These are phyloP conservation scores for Thalassophryne amazonica DNA, from an alignment of 2,797 vertebrate species.

Conservation along the genomic window DNA sequence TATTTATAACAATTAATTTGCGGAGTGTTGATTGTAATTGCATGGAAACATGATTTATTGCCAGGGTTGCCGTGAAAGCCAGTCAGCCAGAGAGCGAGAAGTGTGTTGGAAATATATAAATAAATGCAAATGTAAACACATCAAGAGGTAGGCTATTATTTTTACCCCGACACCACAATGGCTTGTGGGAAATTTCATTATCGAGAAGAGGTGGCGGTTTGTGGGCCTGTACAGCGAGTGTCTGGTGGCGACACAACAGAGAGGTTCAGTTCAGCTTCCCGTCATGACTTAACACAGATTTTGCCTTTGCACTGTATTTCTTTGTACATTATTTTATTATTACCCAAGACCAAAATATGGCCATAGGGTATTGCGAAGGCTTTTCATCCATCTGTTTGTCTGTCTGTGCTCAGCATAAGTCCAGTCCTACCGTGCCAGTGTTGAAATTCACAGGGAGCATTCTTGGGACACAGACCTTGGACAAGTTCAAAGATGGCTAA, in stretches of 20 bases:
- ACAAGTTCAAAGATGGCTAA: no score
- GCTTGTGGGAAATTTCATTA: constrained; percentile 58
- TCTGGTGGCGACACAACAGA: constrained; percentile 30
- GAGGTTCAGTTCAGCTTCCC: constrained; percentile 16
- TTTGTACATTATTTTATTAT: no score
- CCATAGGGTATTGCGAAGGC: no score
- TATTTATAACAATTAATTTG: constrained; percentile 81
- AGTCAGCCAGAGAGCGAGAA: constrained; percentile 64
- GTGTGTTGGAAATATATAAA: constrained; percentile 57
- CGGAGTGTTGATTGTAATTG: constrained; percentile 83
- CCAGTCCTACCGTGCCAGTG: no score
- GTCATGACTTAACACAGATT: constrained; percentile 8
- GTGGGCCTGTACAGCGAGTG: constrained; percentile 11
- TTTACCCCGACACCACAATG: constrained; percentile 26
- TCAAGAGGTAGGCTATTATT: constrained; percentile 11
- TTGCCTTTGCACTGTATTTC: no score
- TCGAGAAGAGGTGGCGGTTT: constrained; percentile 35
- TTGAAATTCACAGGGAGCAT: no score
- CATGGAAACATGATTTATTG: constrained; percentile 81
- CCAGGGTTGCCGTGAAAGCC: constrained; percentile 69
- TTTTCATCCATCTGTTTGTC: no score
- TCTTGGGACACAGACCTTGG: no score
- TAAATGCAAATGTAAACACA: constrained; percentile 51
- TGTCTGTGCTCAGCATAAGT: no score
- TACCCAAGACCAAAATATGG: no score